Base-by-base conservation (phyloP, 1,140 invertebrate species). In the Pemphigus obesinymphae region DNA sequence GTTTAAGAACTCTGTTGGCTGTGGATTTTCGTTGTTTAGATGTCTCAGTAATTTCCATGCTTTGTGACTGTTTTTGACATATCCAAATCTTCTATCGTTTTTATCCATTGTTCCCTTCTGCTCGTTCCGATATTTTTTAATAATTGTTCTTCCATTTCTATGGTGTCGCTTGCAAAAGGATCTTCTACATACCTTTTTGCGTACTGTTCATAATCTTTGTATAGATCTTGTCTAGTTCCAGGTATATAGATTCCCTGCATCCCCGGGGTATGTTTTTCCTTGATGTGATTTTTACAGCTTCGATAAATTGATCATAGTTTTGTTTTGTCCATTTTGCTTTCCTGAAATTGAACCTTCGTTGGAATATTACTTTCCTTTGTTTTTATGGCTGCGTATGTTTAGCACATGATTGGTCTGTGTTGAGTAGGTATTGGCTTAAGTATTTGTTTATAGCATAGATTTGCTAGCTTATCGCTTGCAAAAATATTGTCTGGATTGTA, bases 391-490 rank as follows among this genome's bases (percentile, higher is more conserved):
- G 78, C 29, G 20, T 48, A 31, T 29, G 29, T 34, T 15, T 82
- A n/a, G 23, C 78, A 82, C 8, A 40, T 82, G 26, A 82, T 82
- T 40, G 40, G 37, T 82, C 81, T 40, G 45, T 72, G 81, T 82
- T 82, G 81, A 66, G 58, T 45, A 45, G 37, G 81, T 66, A 70
- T 82, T 20, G 63, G 63, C 7, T 82, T 61, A 20, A 63, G 29
- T 48, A 82, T 50, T 40, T 37, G 58, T 82, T 82, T 82, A 17
- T 23, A 29, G n/a, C 20, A 20, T 82, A 40, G 81, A 7, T 43
- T 40, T 45, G 40, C 31, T 82, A 72, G 3, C 43, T 43, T 43
- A 48, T 63, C 40, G 45, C n/a, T 45, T 34, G 37, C 81, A 72
- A 82, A 82, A 34, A 5, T 50, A 50, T 50, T 50, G 48, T 50